A percentile compares a stretch with the other conserved stretches of the same genome.
These are phyloP conservation scores for Drosophila stalkeri DNA, from an alignment of 2,888 invertebrate species.

Conservation along the genomic window DNA sequence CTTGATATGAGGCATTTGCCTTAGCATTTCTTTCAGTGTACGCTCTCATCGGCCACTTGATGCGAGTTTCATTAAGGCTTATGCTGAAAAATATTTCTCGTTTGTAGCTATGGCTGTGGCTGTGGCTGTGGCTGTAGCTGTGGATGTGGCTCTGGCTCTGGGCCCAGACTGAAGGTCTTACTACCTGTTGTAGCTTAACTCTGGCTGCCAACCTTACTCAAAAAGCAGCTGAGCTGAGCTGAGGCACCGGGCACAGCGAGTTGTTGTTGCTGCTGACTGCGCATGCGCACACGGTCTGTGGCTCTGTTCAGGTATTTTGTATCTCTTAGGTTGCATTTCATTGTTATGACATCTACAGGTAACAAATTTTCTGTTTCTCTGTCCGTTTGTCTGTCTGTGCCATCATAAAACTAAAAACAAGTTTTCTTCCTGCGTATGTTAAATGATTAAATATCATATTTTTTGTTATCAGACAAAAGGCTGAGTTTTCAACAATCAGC, in stretches of 20 bases:
- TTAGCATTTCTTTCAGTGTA: conserved; percentile 6
- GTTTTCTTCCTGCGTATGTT: conserved; percentile 60
- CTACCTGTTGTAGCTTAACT: conserved; percentile 64
- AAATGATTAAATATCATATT: conserved; percentile 82
- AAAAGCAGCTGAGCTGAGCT: conserved; percentile 70
- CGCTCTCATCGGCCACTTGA: conserved; percentile 67
- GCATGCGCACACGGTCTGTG: conserved; percentile 62
- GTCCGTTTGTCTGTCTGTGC: conserved; percentile 29
- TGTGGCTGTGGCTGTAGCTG: background rate
- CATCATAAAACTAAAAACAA: conserved; percentile 50
- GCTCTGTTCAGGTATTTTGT: conserved; percentile 57
- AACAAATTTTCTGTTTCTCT: conserved; percentile 69
- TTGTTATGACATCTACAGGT: conserved; percentile 80
- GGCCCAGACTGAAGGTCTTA: conserved; percentile 60
- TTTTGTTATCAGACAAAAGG: conserved; percentile 74
- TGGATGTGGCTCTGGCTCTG: conserved; percentile 11
- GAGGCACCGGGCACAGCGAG: conserved; percentile 36
- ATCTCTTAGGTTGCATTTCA: conserved; percentile 76
- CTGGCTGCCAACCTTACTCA: conserved; percentile 65
- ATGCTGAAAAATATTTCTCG: conserved; percentile 60
- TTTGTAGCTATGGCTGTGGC: conserved; percentile 29
- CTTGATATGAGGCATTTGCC: too few species aligned
- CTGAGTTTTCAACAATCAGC: conserved; percentile 48
- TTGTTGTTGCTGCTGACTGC: conserved; percentile 52
- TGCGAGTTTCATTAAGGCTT: conserved; percentile 79